Evolutionary conservation across 2,797 vertebrate genomes (phyloP).

Genomic region (Gadopsis bispinosus): DNA sequence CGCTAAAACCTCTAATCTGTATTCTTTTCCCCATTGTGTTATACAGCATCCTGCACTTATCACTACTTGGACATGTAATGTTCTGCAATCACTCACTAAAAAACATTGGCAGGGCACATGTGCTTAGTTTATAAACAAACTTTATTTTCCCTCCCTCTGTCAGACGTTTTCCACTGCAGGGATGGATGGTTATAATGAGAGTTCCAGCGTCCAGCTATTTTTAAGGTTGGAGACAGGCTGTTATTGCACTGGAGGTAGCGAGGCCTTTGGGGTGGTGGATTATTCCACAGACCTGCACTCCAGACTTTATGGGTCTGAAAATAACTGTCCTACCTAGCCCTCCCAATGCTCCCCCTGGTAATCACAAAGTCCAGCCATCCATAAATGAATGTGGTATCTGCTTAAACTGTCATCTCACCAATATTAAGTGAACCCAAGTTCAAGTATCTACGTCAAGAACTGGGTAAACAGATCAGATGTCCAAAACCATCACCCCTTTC

Average conservation of each 20-base stretch:
- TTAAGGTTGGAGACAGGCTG: constrained; percentile 73
- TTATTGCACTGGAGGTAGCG: constrained; percentile 76
- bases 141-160: constrained; percentile 58
- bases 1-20: neutral
- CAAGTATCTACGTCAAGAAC: constrained; percentile 41
- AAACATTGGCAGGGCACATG: constrained; percentile 50
- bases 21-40: neutral
- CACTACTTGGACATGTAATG: constrained; percentile 43
- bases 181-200: constrained; percentile 81
- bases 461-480: constrained; percentile 52
- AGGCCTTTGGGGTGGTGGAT: constrained; percentile 78
- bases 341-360: constrained; percentile 66
- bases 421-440: constrained; percentile 69
- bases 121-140: constrained; percentile 71
- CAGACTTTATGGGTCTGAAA: constrained; percentile 83
- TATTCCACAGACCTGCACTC: constrained; percentile 80
- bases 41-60: constrained; percentile 35
- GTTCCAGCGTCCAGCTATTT: constrained; percentile 80
- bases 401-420: constrained; percentile 74
- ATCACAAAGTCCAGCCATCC: constrained; percentile 80
- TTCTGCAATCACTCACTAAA: constrained; percentile 49
- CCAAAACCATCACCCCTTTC: constrained; percentile 21
- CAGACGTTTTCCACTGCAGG: constrained; percentile 75
- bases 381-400: constrained; percentile 79
- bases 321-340: constrained; percentile 78